phyloP scores from a whole-genome alignment of 1,140 invertebrate genomes.

The Hylyphantes graminicola region DNA sequence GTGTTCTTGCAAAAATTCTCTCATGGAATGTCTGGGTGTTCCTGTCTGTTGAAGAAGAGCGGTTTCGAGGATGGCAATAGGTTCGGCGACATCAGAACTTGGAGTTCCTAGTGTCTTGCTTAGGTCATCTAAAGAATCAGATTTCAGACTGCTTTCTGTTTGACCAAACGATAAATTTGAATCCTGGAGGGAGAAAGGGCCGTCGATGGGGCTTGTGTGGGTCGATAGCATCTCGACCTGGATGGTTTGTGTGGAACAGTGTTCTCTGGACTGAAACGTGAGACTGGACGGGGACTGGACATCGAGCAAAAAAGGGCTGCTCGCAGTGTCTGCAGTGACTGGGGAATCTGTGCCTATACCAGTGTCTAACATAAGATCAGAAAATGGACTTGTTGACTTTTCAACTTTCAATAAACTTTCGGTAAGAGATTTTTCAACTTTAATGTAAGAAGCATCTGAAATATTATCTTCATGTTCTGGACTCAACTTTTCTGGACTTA shows the following conservation, averaged over 20 bases:
- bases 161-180: conserved; percentile 40
- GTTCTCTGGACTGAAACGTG: conserved; percentile 28
- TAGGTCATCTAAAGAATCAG: conserved; percentile 47
- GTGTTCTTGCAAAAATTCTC: conserved; percentile 43
- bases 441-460: neutral
- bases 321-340: conserved; percentile 71
- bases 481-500: conserved; percentile 8
- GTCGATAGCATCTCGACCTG: conserved; percentile 44
- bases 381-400: conserved; percentile 68
- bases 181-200: conserved; percentile 56
- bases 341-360: conserved; percentile 69
- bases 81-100: conserved; percentile 46
- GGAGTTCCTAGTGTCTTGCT: conserved; percentile 53
- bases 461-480: neutral
- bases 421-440: neutral
- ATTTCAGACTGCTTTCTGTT: conserved; percentile 51
- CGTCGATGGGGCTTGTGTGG: conserved; percentile 55
- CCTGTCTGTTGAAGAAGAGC: neutral
- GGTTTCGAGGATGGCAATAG: conserved; percentile 10
- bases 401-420: conserved; percentile 65
- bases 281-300: conserved; percentile 39
- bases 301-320: conserved; percentile 59
- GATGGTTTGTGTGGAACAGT: conserved; percentile 55
- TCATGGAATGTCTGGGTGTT: conserved; percentile 12
- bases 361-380: conserved; percentile 67